Conservation (phyloP, 1,140 invertebrate species). For the Tetragnatha versicolor region DNA sequence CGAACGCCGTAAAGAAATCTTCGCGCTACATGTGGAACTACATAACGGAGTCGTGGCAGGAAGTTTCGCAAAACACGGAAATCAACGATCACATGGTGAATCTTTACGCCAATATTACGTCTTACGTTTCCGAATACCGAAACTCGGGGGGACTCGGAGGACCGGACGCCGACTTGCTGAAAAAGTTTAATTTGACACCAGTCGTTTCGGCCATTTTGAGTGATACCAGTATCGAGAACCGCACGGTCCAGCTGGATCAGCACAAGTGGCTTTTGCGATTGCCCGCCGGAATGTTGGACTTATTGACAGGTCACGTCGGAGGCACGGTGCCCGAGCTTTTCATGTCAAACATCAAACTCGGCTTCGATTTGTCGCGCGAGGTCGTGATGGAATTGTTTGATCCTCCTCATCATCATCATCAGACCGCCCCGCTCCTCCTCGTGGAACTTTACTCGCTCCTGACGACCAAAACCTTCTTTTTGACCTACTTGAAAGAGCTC, state of each 20-base stretch:
- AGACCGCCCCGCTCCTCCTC: neutral
- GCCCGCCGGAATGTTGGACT: neutral
- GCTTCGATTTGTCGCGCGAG: neutral
- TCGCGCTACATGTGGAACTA: neutral
- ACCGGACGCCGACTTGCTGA: neutral
- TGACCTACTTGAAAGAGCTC: neutral
- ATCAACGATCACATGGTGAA: neutral
- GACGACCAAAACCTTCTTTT: neutral
- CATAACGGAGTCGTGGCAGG: conserved; percentile 19
- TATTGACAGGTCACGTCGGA: conserved; percentile 27
- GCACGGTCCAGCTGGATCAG: conserved; percentile 5
- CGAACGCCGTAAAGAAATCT: neutral
- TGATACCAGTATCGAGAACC: conserved; percentile 5
- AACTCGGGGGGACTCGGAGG: neutral
- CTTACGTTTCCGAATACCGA: neutral
- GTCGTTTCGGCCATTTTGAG: neutral
- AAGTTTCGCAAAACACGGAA: neutral
- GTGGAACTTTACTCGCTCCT: neutral
- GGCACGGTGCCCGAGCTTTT: conserved; percentile 19
- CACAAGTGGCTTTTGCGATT: conserved; percentile 25
- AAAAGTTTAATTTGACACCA: neutral
- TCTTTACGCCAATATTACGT: neutral
- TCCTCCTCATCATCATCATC: no score
- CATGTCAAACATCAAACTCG: conserved; percentile 3
- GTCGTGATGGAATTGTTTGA: neutral